phyloP scores from a whole-genome alignment of 2,113 vertebrate genomes.

The Myotis brandtii region DNA sequence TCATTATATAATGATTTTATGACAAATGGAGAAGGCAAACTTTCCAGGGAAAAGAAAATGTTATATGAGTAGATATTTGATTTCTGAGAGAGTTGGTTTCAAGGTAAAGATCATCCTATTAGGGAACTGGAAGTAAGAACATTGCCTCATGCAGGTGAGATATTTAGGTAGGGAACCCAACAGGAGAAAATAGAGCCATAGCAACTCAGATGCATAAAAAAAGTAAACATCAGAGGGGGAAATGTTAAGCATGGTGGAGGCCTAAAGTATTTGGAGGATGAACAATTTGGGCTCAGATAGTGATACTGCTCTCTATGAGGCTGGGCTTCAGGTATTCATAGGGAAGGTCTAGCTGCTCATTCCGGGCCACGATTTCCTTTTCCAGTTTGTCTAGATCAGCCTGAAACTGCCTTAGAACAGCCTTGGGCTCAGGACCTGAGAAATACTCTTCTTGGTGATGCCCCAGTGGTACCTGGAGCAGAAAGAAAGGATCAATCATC shows the following conservation, averaged over 20 bases:
- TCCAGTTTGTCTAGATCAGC: not conserved
- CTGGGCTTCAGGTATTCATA: constrained; percentile 64
- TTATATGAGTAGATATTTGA: not conserved
- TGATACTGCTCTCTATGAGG: constrained; percentile 70
- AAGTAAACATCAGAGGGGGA: not conserved
- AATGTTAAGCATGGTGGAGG: no score
- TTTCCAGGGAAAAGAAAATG: not conserved
- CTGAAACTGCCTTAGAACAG: no score
- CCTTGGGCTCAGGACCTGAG: no score
- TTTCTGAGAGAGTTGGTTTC: not conserved
- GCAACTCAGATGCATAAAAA: no score
- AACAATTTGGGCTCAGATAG: constrained; percentile 13
- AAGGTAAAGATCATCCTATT: not conserved
- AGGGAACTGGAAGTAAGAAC: not conserved
- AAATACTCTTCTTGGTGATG: no score
- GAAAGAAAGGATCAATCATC: no score
- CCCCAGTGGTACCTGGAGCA: no score
- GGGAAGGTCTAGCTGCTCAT: not conserved
- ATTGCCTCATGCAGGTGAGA: no score
- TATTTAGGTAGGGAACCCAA: no score
- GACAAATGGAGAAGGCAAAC: not conserved
- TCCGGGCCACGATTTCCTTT: not conserved
- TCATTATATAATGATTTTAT: not conserved
- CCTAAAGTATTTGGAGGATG: no score
- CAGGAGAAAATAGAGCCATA: no score